Conservation (phyloP, 2,113 vertebrate genomes). For the Oreochromis aureus region DNA sequence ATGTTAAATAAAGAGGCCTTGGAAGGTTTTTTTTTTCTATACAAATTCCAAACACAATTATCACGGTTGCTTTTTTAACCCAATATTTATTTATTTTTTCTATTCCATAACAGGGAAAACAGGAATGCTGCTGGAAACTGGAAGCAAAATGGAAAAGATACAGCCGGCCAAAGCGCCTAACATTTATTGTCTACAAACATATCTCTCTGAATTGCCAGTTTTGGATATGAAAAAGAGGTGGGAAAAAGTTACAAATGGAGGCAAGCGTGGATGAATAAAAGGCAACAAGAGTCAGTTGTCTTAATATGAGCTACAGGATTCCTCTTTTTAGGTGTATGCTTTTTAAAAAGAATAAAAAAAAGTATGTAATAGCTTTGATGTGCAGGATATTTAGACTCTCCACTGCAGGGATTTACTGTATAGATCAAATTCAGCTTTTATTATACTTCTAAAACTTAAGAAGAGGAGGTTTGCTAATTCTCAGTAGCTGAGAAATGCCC, state of each 20-base stretch:
- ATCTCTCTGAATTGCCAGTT: background rate
- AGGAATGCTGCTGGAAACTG: background rate
- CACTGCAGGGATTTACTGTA: slow-evolving; percentile 55
- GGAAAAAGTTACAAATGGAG: background rate
- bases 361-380: slow-evolving; percentile 55
- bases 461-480: background rate
- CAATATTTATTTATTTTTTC: background rate
- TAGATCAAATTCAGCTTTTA: slow-evolving; percentile 13
- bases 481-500: background rate
- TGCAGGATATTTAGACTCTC: slow-evolving; percentile 67
- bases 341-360: background rate
- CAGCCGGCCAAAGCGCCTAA: background rate
- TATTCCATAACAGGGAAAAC: background rate
- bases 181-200: background rate
- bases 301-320: background rate
- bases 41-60: slow-evolving; percentile 36
- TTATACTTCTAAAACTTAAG: background rate
- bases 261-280: background rate
- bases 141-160: background rate
- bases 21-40: slow-evolving; percentile 4
- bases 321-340: background rate
- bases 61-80: background rate
- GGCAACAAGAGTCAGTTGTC: background rate
- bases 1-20: slow-evolving; percentile 56
- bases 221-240: background rate